phyloP scores from a whole-genome alignment of 2,797 vertebrate species.

The Ctenochaetus hawaiiensis region DNA sequence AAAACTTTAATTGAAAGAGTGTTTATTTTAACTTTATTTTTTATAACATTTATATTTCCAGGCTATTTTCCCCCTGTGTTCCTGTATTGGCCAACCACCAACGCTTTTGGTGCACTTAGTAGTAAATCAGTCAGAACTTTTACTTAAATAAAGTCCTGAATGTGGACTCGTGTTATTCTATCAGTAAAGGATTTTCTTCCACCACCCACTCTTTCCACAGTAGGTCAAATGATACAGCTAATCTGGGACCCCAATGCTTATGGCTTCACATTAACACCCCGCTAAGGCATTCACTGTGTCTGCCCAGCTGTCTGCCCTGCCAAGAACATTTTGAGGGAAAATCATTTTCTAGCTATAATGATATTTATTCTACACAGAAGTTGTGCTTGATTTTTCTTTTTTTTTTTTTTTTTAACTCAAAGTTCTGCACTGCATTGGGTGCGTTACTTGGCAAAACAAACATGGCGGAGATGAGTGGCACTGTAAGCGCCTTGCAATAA shows the following conservation, averaged over 20 bases:
- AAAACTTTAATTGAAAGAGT: constrained; percentile 13
- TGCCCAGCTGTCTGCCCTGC: constrained; percentile 58
- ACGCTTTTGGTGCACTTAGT: constrained; percentile 11
- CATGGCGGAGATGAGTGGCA: constrained; percentile 82
- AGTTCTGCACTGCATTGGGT: constrained; percentile 80
- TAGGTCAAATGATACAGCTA: constrained; percentile 69
- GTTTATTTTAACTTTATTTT: constrained; percentile 10
- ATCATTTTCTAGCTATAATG: constrained; percentile 84
- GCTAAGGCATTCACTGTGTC: constrained; percentile 40
- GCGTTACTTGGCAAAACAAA: constrained; percentile 90
- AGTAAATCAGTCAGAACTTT: constrained; percentile 49
- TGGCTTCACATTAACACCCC: constrained; percentile 74
- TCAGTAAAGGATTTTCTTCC: constrained; percentile 57
- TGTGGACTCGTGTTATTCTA: constrained; percentile 51
- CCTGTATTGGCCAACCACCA: not conserved
- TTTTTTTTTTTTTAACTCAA: constrained; percentile 58
- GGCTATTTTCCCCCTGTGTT: constrained; percentile 19
- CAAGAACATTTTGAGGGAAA: constrained; percentile 83
- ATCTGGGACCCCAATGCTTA: constrained; percentile 72
- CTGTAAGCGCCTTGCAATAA: constrained; percentile 84
- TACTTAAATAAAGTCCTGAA: constrained; percentile 35
- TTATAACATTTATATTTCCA: constrained; percentile 34
- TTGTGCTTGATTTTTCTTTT: constrained; percentile 62
- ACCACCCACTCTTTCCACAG: constrained; percentile 61
- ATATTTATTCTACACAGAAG: constrained; percentile 89